Percentiles rank a stretch among this genome's conserved stretches.
Evolutionary conservation across 2,797 vertebrate genomes (phyloP).

Genomic region (Neostethus bicornis): DNA sequence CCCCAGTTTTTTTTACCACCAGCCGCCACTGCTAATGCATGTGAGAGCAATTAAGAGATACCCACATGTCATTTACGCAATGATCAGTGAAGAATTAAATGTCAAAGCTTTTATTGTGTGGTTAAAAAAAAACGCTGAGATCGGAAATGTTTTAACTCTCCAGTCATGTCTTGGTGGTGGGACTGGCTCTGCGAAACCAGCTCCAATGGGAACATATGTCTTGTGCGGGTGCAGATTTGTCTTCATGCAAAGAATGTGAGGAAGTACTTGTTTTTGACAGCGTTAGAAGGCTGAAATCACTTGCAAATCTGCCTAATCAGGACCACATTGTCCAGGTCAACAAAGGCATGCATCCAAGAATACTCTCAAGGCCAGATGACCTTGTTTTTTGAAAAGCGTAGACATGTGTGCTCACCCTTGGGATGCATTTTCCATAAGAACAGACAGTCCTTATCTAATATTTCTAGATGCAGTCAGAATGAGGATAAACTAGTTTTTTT

Average conservation of each 20-base stretch:
- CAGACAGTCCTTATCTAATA: slow-evolving; percentile 16
- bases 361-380: slow-evolving; percentile 38
- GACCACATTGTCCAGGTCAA: slow-evolving; percentile 65
- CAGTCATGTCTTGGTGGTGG: slow-evolving; percentile 48
- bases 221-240: slow-evolving; percentile 32
- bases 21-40: too few species aligned
- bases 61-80: slow-evolving; percentile 41
- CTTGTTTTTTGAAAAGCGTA: slow-evolving; percentile 7
- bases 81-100: slow-evolving; percentile 29
- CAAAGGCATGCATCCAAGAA: slow-evolving; percentile 40
- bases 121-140: slow-evolving; percentile 49
- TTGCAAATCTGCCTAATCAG: slow-evolving; percentile 62
- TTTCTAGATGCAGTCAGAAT: slow-evolving; percentile 25
- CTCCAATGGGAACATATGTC: slow-evolving; percentile 20
- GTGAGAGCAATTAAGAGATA: slow-evolving; percentile 33
- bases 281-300: slow-evolving; percentile 41
- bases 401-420: slow-evolving; percentile 36
- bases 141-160: slow-evolving; percentile 60
- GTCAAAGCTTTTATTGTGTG: slow-evolving; percentile 52
- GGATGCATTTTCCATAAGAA: slow-evolving; percentile 35
- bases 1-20: too few species aligned
- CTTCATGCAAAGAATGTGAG: slow-evolving; percentile 40
- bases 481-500: slow-evolving; percentile 24
- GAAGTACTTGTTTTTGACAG: slow-evolving; percentile 54
- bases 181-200: slow-evolving; percentile 24